A percentile compares a stretch with the other conserved stretches of the same genome.
These are phyloP conservation scores for Oreochromis grahami DNA, from an alignment of 2,797 vertebrate species.

Conservation along the genomic window DNA sequence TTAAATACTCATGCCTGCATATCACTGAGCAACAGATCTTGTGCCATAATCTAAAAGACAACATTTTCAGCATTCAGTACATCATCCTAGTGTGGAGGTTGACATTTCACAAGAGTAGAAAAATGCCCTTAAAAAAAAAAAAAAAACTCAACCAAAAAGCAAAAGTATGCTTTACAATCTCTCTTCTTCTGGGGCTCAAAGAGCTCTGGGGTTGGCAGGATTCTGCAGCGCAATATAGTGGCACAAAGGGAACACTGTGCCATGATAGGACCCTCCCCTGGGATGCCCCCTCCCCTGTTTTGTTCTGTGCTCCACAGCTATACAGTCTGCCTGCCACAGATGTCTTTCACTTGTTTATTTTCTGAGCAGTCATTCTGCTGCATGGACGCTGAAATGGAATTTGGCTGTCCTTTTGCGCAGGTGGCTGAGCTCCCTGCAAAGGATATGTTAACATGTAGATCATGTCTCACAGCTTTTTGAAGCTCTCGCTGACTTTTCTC, in stretches of 20 bases:
- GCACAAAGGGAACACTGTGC: conserved; percentile 23
- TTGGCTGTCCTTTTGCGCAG: background rate
- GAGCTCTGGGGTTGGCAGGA: conserved; percentile 5
- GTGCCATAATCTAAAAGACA: background rate
- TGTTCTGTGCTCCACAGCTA: background rate
- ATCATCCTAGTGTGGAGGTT: background rate
- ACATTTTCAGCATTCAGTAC: background rate
- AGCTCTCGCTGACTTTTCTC: background rate
- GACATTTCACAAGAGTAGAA: conserved; percentile 15
- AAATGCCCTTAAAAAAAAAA: conserved; percentile 11
- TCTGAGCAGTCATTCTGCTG: background rate
- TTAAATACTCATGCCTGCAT: background rate
- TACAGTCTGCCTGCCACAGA: background rate
- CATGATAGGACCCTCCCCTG: conserved; percentile 22
- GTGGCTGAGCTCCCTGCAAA: background rate
- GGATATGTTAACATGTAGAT: background rate
- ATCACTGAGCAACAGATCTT: background rate
- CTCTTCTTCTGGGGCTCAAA: conserved; percentile 5
- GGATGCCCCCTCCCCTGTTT: background rate
- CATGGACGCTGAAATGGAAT: background rate
- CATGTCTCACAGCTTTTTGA: background rate
- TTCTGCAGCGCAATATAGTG: conserved; percentile 12
- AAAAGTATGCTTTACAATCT: background rate
- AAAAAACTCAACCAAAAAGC: background rate
- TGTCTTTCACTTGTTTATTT: conserved; percentile 4